A percentile compares a stretch with the other conserved stretches of the same genome.
Evolutionary conservation across 2,113 vertebrate genomes (phyloP).

Genomic region (Phaetusa simplex): DNA sequence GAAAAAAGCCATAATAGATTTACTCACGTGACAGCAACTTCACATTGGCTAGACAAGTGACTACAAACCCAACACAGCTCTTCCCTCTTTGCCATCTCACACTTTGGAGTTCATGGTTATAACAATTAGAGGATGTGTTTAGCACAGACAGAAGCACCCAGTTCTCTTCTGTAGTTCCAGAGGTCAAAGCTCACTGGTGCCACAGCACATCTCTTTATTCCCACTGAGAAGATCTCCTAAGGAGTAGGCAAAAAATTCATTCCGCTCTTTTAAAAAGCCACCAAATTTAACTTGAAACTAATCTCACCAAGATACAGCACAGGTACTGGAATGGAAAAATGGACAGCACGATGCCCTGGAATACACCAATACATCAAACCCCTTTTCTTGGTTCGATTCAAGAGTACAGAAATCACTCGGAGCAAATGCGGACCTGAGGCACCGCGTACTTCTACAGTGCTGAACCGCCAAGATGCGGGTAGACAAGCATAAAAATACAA

Average conservation of each 20-base stretch:
- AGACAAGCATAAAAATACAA: background rate
- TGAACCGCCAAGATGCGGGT: rapidly evolving
- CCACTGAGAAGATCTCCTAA: background rate
- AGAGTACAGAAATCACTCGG: background rate
- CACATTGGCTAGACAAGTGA: background rate
- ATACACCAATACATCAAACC: background rate
- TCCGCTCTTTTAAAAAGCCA: background rate
- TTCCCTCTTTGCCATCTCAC: background rate
- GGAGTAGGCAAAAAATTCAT: background rate
- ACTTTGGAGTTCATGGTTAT: background rate
- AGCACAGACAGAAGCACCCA: background rate
- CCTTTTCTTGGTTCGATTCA: background rate
- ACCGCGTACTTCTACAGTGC: rapidly evolving
- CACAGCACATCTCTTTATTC: background rate
- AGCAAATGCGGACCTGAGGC: rapidly evolving
- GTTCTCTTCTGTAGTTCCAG: background rate
- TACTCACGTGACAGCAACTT: background rate
- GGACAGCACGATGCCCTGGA: background rate
- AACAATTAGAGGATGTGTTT: background rate
- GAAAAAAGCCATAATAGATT: background rate
- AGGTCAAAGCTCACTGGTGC: background rate
- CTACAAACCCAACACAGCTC: background rate
- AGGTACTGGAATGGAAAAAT: background rate
- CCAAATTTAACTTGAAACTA: background rate
- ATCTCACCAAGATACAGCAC: background rate